phyloP scores from a whole-genome alignment of 2,797 vertebrate species.

The Moxostoma hubbsi region DNA sequence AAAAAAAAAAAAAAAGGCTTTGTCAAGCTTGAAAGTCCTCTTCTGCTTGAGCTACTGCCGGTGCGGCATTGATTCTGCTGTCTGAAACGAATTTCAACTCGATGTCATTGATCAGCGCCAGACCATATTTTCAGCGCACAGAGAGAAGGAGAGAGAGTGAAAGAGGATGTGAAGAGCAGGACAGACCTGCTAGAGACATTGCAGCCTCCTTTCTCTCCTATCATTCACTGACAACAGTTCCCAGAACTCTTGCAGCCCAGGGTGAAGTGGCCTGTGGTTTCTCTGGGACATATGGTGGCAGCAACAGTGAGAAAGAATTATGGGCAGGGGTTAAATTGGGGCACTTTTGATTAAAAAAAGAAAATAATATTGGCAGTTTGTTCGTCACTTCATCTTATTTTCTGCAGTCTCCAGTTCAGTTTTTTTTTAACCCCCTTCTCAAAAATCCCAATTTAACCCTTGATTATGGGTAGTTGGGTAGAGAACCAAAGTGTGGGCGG shows the following conservation, averaged over 20 bases:
- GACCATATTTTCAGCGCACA: constrained; percentile 76
- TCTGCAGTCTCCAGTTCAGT: no score
- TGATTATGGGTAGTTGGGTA: constrained; percentile 40
- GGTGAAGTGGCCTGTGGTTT: constrained; percentile 12
- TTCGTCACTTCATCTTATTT: no score
- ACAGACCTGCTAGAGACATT: constrained; percentile 40
- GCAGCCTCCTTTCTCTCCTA: constrained; percentile 4
- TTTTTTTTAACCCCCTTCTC: no score
- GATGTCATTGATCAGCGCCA: constrained; percentile 77
- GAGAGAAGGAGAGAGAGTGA: constrained; percentile 52
- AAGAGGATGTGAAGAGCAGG: constrained; percentile 26
- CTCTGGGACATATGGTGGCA: constrained; percentile 32
- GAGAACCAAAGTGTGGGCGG: constrained; percentile 50
- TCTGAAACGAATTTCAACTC: constrained; percentile 77
- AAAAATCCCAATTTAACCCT: no score
- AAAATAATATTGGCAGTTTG: no score
- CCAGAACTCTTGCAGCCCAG: constrained; percentile 30
- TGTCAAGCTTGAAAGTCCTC: constrained; percentile 47
- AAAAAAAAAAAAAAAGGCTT: constrained; percentile 59
- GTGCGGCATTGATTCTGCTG: constrained; percentile 73
- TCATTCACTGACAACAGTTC: constrained; percentile 37
- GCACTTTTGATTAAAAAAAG: no score
- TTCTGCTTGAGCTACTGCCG: constrained; percentile 51
- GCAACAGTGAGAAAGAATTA: constrained; percentile 35
- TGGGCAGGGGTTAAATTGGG: not conserved